Evolutionary conservation across 2,797 vertebrate genomes (phyloP).

Genomic region (Chanos chanos): DNA sequence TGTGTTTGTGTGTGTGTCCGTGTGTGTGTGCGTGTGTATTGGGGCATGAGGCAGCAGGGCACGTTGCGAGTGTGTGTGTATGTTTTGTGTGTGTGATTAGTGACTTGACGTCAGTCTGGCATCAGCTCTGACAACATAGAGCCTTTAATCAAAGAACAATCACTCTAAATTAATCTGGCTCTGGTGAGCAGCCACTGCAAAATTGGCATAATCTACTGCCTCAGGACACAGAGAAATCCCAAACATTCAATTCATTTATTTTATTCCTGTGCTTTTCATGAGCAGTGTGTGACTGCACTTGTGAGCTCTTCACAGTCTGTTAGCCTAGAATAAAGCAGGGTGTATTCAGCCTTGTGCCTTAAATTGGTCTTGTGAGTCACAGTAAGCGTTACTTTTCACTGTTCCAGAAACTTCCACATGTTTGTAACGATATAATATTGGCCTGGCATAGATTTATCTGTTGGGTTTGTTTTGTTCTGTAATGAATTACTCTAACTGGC

Average conservation of each 20-base stretch:
- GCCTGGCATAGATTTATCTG: too few species aligned
- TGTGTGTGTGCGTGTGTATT: constrained; percentile 9
- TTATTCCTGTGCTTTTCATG: too few species aligned
- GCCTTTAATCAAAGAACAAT: constrained; percentile 31
- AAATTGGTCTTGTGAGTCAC: too few species aligned
- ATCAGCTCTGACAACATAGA: constrained; percentile 4
- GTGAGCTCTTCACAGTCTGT: too few species aligned
- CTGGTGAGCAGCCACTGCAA: constrained; percentile 8
- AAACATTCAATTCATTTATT: not conserved
- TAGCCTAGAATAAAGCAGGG: too few species aligned
- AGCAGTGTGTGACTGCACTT: too few species aligned
- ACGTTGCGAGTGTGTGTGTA: not conserved
- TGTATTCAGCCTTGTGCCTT: too few species aligned
- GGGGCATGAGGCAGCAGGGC: not conserved
- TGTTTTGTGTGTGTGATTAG: constrained; percentile 10
- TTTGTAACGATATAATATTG: too few species aligned
- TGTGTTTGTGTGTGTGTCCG: constrained; percentile 1
- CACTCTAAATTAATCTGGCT: constrained; percentile 37
- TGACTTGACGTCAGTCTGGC: constrained; percentile 3
- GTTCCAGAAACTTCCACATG: too few species aligned
- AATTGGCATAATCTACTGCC: constrained; percentile 20
- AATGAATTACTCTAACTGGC: too few species aligned
- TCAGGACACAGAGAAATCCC: not conserved
- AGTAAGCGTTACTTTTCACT: too few species aligned
- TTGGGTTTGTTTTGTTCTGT: too few species aligned